Conservation (phyloP, 1,140 invertebrate genomes). For the Drosophila kanapiae region DNA sequence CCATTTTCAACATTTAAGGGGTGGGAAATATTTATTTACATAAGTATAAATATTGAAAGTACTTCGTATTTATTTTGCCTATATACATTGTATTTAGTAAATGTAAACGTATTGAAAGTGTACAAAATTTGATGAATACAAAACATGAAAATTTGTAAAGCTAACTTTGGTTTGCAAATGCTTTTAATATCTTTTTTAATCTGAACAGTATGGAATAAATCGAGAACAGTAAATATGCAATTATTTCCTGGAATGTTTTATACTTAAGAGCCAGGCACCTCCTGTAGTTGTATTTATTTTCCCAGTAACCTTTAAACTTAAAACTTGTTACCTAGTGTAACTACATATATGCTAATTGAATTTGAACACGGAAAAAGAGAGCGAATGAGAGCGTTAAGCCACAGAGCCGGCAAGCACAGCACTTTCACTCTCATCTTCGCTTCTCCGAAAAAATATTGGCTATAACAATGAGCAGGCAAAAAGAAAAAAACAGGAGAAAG, state of each 20-base stretch:
- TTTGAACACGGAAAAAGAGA: slow-evolving; percentile 50
- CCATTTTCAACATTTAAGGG: not conserved
- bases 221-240: no score
- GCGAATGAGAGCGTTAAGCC: slow-evolving; percentile 11
- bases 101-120: no score
- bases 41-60: not conserved
- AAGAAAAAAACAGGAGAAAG: slow-evolving; percentile 10
- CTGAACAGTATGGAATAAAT: no score
- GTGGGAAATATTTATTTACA: not conserved
- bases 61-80: not conserved
- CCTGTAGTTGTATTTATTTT: no score
- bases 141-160: no score
- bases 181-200: no score
- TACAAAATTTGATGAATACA: no score
- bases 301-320: no score
- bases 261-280: no score
- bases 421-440: slow-evolving; percentile 41
- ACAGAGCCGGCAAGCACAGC: slow-evolving; percentile 35
- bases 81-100: no score
- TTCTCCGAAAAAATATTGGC: slow-evolving; percentile 45
- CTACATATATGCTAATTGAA: slow-evolving; percentile 31
- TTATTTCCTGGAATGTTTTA: no score
- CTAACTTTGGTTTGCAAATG: no score
- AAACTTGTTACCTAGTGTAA: slow-evolving; percentile 11
- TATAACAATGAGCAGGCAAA: slow-evolving; percentile 40